Evolutionary conservation across 2,797 vertebrate species (phyloP), one percentile per base, ranked within the genome.

Genomic region (Anabas testudineus): DNA sequence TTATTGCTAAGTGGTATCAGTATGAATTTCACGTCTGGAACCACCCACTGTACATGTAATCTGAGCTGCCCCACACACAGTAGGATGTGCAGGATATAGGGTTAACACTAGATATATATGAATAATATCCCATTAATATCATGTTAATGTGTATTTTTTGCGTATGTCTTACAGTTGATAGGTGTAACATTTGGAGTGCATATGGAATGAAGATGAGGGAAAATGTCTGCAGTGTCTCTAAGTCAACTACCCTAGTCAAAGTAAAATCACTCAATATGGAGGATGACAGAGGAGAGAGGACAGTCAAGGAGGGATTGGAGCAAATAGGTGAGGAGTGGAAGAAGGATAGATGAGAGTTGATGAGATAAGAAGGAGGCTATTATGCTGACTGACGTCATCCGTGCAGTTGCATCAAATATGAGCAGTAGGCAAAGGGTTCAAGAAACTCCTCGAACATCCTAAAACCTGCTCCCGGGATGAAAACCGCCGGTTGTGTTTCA

Each of bases 351-450:
- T 28, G 48, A 68, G 45, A 41, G 64, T 0, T 16, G 48, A 76
- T 41, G n/a, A 45, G 71, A 73, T 52, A 54, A 60, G 43, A 63
- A 69, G 58, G 53, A 47, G 37, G 51, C 24, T 74, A 59, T 39
- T 73, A 72, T 62, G 73, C 66, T 75, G 84, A 74, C 65, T 36
- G 74, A 72, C 42, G 43, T 22, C 30, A 7, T 4, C 43, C 16
- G 66, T 18, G 18, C 56, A 39, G 43, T 78, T 82, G 71, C 61
- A 85, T 86, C 77, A 83, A 80, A 78, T 65, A 78, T 52, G 66
- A 83, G 73, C 8, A 1, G 41, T 14, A 42, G 62, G 77, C 55
- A 43, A 48, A 58, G 45, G 78, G 49, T 22, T n/a, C n/a, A 41
- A 76, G 69, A 58, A 56, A 78, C 16, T 39, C 41, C 69, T 55